phyloP scores from a whole-genome alignment of 2,113 vertebrate genomes.

The Ptilorrhoa leucosticta region DNA sequence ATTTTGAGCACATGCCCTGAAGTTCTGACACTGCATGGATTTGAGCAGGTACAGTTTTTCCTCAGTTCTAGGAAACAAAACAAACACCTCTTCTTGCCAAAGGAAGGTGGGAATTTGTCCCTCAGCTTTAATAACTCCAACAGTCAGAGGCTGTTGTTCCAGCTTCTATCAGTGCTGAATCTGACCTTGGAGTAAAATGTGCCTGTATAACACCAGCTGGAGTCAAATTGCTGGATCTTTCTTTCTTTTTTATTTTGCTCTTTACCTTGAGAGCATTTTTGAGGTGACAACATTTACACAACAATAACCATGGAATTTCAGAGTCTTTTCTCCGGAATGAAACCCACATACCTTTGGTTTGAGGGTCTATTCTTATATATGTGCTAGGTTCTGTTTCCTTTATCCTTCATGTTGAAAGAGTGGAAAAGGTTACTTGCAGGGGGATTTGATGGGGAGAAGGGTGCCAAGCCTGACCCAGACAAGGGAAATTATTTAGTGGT shows the following conservation, averaged over 20 bases:
- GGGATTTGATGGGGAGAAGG: background rate
- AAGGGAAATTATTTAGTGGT: background rate
- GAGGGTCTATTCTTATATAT: background rate
- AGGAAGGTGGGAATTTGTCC: background rate
- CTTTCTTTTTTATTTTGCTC: background rate
- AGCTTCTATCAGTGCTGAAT: background rate
- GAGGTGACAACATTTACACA: background rate
- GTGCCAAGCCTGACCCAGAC: background rate
- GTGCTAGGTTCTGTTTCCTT: background rate
- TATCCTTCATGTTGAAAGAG: background rate
- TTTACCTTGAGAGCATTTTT: constrained; percentile 6
- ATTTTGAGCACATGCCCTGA: background rate
- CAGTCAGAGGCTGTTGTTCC: background rate
- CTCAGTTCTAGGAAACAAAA: background rate
- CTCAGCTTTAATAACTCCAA: background rate
- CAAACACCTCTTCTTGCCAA: background rate
- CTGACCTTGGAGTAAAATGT: background rate
- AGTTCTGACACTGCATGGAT: background rate
- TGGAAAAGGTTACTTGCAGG: background rate
- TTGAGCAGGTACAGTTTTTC: background rate
- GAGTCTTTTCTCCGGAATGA: background rate
- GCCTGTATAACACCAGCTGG: background rate
- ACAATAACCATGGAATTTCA: background rate
- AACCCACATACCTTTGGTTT: background rate
- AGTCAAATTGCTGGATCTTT: background rate